Base-by-base conservation (phyloP, 2,113 vertebrate species). In the Chionomys nivalis region DNA sequence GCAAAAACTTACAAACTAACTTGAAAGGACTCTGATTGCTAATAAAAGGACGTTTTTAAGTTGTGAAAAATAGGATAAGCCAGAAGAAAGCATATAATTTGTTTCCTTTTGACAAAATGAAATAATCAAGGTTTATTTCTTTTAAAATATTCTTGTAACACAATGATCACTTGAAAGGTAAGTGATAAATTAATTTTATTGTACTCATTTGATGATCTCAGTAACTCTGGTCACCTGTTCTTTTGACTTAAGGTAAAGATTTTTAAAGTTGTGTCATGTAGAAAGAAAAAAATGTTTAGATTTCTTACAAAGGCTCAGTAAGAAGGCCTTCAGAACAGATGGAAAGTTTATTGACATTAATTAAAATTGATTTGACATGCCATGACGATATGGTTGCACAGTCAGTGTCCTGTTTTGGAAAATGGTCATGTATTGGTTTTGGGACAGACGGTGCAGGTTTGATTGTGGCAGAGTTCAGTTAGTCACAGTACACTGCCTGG, bases 311-410 rank as follows among this genome's bases (percentile, higher is more conserved):
- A 92, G 91, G 63, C 93, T 89, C 42, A 90, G 90, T 94, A 94
- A 92, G 96, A 95, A 96, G 90, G 96, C 93, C 92, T 94, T 96
- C 76, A 44, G 97, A 98, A 36, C 98, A 98, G 97, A 97, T 98
- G 98, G 98, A 95, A 97, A 93, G 85, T 97, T 97, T 98, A 98
- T 96, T 98, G 98, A 94, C 97, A 95, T 98, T 98, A 98, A 99
- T 98, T 98, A 98, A 98, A 98, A 98, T 97, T 91, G 97, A 98
- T 98, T 96, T 98, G 98, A 98, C 97, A 94, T 89, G 94, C 93
- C 93, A 78, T 95, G 96, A 91, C 92, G 65, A 91, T 85, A 93
- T 1, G 13, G 97, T 78, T 78, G n/a, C 96, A 97, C 91, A 82
- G 97, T 98, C 93, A 91, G 96, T 42, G 82, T 68, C 91, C 95